Base-by-base conservation (phyloP, 2,888 invertebrate genomes). In the Sarcophaga carnaria region DNA sequence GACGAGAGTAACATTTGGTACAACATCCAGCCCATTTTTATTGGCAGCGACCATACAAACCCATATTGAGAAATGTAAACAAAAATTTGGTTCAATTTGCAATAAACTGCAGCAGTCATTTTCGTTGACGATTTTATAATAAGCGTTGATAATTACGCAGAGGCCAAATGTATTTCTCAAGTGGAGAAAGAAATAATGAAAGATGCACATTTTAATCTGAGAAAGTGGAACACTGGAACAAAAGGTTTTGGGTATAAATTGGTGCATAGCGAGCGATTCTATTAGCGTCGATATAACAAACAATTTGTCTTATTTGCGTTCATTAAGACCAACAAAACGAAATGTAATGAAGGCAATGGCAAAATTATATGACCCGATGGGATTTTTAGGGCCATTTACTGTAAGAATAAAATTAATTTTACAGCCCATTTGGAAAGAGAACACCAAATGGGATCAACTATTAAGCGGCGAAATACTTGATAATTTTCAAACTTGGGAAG, bases 201-300 rank as follows among this genome's bases (percentile, higher is more conserved):
- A 20, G 69, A 67, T 3, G 88, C 79, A 4, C 80, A 78, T 63
- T 87, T 88, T 64, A 82, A 86, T n/a, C 62, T 89, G 45, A 66
- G 87, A 14, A 87, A 89, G 63, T 89, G 88, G 88, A 88, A 85
- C 64, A 76, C 88, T 17, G 14, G 14, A 71, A 60, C 80, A 84
- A 71, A 88, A 88, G 62, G 69, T 85, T 2, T 63, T 87, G 12
- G 88, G 87, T 1, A 37, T 87, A 54, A 86, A 70, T 12, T 86
- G 87, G 85, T 67, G 69, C 10, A 83, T 27, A 45, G 37, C 20
- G 3, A 80, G 69, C 25, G 86, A 85, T 70, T 37, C 59, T 0
- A 82, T 87, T 12, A 70, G 76, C 27, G 80, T 83, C 20, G 63
- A 80, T 25, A 3, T 88, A 3, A 47, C 20, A 4, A 85, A 12